Percentiles rank a stretch among this genome's conserved stretches.
phyloP scores from a whole-genome alignment of 2,888 invertebrate species.

The Amphiduros pacificus region DNA sequence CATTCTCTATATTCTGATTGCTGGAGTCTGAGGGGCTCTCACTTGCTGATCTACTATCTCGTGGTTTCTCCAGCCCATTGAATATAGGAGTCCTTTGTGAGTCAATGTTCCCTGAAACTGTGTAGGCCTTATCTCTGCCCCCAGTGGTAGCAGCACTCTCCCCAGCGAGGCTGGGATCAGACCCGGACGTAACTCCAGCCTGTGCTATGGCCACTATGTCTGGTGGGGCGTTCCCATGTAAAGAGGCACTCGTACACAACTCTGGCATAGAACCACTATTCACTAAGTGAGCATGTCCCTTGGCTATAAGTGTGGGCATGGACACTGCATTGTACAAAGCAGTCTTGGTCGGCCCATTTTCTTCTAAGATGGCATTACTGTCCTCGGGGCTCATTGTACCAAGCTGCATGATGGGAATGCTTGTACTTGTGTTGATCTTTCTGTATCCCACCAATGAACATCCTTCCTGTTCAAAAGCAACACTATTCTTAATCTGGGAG shows the following conservation, averaged over 20 bases:
- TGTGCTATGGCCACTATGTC: no score
- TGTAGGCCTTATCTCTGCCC: no score
- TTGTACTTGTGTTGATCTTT: slow-evolving; percentile 34
- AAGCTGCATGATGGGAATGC: slow-evolving; percentile 35
- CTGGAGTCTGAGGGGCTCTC: slow-evolving; percentile 7
- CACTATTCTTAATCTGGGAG: slow-evolving; percentile 17
- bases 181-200: no score
- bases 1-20: slow-evolving; percentile 19
- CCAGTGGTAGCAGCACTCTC: not conserved
- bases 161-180: not conserved
- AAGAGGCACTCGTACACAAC: slow-evolving; percentile 9
- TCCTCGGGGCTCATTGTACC: slow-evolving; percentile 50
- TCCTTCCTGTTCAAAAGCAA: slow-evolving; percentile 28
- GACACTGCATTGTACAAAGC: slow-evolving; percentile 22
- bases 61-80: not conserved
- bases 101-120: no score
- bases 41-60: not conserved
- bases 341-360: not conserved
- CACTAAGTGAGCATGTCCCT: not conserved
- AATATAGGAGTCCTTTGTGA: no score
- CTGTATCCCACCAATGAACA: slow-evolving; percentile 53
- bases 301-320: slow-evolving; percentile 22
- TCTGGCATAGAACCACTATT: slow-evolving; percentile 26
- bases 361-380: not conserved
- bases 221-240: not conserved